These are phyloP conservation scores for Silurus aristotelis DNA, from an alignment of 2,797 vertebrate genomes.

Conservation along the genomic window DNA sequence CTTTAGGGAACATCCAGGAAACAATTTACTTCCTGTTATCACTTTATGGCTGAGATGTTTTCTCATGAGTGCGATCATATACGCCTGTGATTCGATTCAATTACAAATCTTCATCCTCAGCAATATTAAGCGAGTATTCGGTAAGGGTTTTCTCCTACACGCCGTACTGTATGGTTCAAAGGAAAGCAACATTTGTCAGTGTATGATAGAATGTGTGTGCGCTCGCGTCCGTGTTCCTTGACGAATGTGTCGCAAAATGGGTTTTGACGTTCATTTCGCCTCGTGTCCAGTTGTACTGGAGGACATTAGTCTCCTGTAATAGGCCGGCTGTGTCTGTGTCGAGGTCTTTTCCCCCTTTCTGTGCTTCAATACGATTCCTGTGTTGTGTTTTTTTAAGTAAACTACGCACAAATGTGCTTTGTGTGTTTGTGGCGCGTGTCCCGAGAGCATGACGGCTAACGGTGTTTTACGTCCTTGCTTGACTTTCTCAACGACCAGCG, in stretches of 20 bases:
- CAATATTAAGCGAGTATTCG: no score
- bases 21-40: no score
- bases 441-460: not conserved
- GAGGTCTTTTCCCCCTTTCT: slow-evolving; percentile 73
- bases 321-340: slow-evolving; percentile 81
- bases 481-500: slow-evolving; percentile 30
- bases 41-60: no score
- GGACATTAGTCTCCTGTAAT: slow-evolving; percentile 90
- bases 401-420: slow-evolving; percentile 17
- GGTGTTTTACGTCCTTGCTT: slow-evolving; percentile 4
- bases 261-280: slow-evolving; percentile 92
- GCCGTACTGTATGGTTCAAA: slow-evolving; percentile 59
- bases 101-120: no score
- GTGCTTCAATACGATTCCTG: slow-evolving; percentile 8
- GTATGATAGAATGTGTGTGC: slow-evolving; percentile 78
- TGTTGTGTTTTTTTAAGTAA: not conserved
- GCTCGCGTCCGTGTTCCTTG: slow-evolving; percentile 73
- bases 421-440: not conserved
- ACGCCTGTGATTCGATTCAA: no score
- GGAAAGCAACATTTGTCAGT: slow-evolving; percentile 69
- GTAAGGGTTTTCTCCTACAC: no score
- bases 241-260: slow-evolving; percentile 88
- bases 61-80: no score
- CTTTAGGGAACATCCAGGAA: no score
- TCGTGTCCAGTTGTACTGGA: slow-evolving; percentile 85